phyloP scores from a whole-genome alignment of 2,888 invertebrate genomes.

The Nomada fabriciana region DNA sequence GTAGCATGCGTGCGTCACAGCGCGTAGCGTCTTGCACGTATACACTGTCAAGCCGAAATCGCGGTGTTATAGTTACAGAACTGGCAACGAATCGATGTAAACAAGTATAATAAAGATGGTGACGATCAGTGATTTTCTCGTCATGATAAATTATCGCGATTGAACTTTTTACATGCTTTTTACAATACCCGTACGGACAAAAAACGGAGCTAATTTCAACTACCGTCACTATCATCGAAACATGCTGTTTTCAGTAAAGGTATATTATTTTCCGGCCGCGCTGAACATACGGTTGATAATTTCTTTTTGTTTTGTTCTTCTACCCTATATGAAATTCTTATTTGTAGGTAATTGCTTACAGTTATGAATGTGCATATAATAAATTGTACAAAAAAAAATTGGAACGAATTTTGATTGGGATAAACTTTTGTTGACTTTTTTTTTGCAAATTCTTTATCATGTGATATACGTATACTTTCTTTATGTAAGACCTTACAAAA shows the following conservation, averaged over 20 bases:
- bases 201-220: slow-evolving; percentile 42
- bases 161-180: slow-evolving; percentile 36
- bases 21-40: slow-evolving; percentile 68
- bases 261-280: slow-evolving; percentile 42
- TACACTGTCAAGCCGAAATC: slow-evolving; percentile 57
- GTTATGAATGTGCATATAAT: slow-evolving; percentile 34
- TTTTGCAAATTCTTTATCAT: slow-evolving; percentile 48
- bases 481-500: slow-evolving; percentile 43
- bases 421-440: slow-evolving; percentile 41
- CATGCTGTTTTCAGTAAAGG: slow-evolving; percentile 60
- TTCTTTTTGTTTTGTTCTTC: slow-evolving; percentile 29
- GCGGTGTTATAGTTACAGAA: slow-evolving; percentile 56
- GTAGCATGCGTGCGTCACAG: slow-evolving; percentile 68
- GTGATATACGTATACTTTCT: slow-evolving; percentile 49
- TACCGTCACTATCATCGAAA: slow-evolving; percentile 49
- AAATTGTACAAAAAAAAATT: slow-evolving; percentile 21
- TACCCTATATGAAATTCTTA: slow-evolving; percentile 44
- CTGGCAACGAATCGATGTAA: slow-evolving; percentile 63
- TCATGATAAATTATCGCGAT: slow-evolving; percentile 36
- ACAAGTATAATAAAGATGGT: slow-evolving; percentile 62
- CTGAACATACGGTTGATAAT: slow-evolving; percentile 50
- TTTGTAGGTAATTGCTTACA: slow-evolving; percentile 55
- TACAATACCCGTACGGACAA: slow-evolving; percentile 21
- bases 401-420: slow-evolving; percentile 24
- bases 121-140: slow-evolving; percentile 42